Percentiles rank a stretch among this genome's conserved stretches.
phyloP scores from a whole-genome alignment of 2,797 vertebrate species.

The Fundulus diaphanus region DNA sequence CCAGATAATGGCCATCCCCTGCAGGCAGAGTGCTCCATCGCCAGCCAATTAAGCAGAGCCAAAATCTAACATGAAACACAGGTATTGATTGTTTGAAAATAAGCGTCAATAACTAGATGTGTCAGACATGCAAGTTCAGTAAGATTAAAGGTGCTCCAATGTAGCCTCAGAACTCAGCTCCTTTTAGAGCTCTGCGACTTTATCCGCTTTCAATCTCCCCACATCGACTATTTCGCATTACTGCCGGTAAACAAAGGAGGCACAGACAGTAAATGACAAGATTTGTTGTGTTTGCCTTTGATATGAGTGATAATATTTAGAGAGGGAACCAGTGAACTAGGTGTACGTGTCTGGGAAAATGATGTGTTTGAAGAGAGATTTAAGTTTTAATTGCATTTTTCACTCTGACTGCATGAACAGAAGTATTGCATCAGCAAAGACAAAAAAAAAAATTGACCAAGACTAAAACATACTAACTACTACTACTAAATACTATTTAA shows the following conservation, averaged over 20 bases:
- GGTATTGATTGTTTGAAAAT: slow-evolving; percentile 40
- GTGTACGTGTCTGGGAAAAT: slow-evolving; percentile 61
- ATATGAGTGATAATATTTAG: slow-evolving; percentile 84
- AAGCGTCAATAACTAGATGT: slow-evolving; percentile 18
- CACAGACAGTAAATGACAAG: slow-evolving; percentile 68
- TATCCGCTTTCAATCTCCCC: slow-evolving; percentile 30
- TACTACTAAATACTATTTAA: no score
- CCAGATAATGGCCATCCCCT: slow-evolving; percentile 35
- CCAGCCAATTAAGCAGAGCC: slow-evolving; percentile 40
- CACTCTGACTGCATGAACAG: slow-evolving; percentile 62
- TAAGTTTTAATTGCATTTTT: slow-evolving; percentile 78
- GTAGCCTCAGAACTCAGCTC: slow-evolving; percentile 15
- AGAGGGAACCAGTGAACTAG: slow-evolving; percentile 60
- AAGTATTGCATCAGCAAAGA: slow-evolving; percentile 30
- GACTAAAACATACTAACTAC: slow-evolving; percentile 12
- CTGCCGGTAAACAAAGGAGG: slow-evolving; percentile 68
- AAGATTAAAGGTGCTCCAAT: slow-evolving; percentile 33
- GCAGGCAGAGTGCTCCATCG: slow-evolving; percentile 24
- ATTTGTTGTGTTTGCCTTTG: slow-evolving; percentile 81
- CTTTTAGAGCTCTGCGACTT: slow-evolving; percentile 32
- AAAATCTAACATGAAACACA: slow-evolving; percentile 42
- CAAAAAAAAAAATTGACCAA: slow-evolving; percentile 20
- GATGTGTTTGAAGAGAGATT: slow-evolving; percentile 82
- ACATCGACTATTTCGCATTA: slow-evolving; percentile 47
- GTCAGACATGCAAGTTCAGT: slow-evolving; percentile 20